Evolutionary conservation across 2,797 vertebrate species (phyloP), one percentile per base, ranked within the genome.

Genomic region (Gallinago nigripennis): DNA sequence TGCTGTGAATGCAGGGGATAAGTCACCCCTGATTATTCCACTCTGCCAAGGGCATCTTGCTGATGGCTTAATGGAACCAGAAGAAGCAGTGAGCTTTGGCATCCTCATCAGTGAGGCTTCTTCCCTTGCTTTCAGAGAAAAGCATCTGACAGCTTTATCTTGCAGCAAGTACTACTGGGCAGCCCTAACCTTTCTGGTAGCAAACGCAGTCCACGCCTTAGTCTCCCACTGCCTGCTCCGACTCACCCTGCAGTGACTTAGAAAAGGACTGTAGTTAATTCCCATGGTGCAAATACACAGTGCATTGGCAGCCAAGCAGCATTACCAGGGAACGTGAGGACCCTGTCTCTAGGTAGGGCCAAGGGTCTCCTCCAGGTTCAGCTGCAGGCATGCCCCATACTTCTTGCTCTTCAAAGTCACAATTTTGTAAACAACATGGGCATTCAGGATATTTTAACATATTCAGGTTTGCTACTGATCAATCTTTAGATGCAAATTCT

Each of bases 281-380:
- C 57, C 16, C 1, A 3, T 20, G 31, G 20, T 27, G 35, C 23
- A 72, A 72, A 45, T 8, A 9, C 12, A 24, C 27, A 12, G 51
- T 12, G 17, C 43, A 63, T 16, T 6, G 0, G 0, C 8, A n/a
- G 65, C 39, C 31, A 48, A 33, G 64, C 5, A 27, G 16, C 9
- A 0, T 48, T 24, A 12, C 4, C 19, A 10, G 28, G 43, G 48
- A 51, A 82, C 12, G 11, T 9, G 46, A 77, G 35, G 19, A 20
- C 24, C 15, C 0, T 48, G 5, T 7, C 45, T 33, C 33, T 19
- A 77, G 12, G 19, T 3, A 61, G 37, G 54, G 60, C 25, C 73
- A 54, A 56, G 48, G 25, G 48, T 7, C 48, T 33, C 19, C 16
- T 8, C 54, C 9, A 25, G n/a, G 20, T 75, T 53, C 39, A 27